A percentile compares a stretch with the other conserved stretches of the same genome.
These are phyloP conservation scores for Solen grandis DNA, from an alignment of 1,140 invertebrate species.

Conservation along the genomic window DNA sequence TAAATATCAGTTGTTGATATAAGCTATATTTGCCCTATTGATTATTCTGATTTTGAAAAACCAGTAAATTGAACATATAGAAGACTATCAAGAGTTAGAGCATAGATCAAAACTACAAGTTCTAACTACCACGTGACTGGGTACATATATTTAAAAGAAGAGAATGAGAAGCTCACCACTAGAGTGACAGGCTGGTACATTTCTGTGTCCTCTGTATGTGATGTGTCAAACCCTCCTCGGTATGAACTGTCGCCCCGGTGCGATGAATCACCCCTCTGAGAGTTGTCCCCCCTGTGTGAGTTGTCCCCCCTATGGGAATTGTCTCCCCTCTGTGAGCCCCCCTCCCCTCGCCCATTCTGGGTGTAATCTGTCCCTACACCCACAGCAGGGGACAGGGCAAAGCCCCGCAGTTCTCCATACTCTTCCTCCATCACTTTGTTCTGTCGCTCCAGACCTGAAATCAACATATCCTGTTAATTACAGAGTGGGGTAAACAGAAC, in stretches of 20 bases:
- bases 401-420: constrained; percentile 58
- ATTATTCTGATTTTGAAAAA: too few relatives aligned
- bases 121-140: too few relatives aligned
- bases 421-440: constrained; percentile 25
- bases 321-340: not conserved
- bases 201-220: constrained; percentile 73
- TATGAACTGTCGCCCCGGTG: constrained; percentile 50
- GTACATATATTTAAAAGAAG: too few relatives aligned
- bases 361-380: not conserved
- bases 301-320: constrained; percentile 20
- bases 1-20: too few relatives aligned
- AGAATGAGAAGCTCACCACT: constrained; percentile 67
- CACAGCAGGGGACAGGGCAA: constrained; percentile 58
- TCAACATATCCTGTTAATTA: too few relatives aligned
- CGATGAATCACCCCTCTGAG: not conserved
- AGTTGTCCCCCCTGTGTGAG: not conserved
- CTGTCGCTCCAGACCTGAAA: constrained; percentile 59
- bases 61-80: too few relatives aligned
- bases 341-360: not conserved
- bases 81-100: too few relatives aligned
- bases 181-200: constrained; percentile 70
- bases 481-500: too few relatives aligned
- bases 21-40: too few relatives aligned
- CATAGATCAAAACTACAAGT: too few relatives aligned
- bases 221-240: constrained; percentile 69